Evolutionary conservation across 2,113 vertebrate genomes (phyloP), one percentile per base, ranked within the genome.

Genomic region (Axis porcinus): DNA sequence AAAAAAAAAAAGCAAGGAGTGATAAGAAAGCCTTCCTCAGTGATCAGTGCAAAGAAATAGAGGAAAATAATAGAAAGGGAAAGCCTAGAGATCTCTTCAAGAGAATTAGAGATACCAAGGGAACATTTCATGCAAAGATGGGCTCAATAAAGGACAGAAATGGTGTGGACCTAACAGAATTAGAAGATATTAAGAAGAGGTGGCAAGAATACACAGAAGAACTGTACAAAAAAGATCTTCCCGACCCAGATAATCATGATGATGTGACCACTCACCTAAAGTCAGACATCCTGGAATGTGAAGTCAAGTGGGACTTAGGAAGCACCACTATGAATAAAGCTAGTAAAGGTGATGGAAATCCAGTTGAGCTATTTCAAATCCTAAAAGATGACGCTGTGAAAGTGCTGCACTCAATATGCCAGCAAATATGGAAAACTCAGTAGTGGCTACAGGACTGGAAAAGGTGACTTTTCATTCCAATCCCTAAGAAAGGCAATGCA

Each of bases 181-280:
- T 15, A 64, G 62, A 64, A 33, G 30, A 64, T 64, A 64, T 8
- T 64, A 64, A 33, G 30, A 64, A 64, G 7, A 64, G 62, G 15
- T n/a, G 62, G 30, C 7, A 17, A 64, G 62, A 64, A 64, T 17
- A 64, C 30, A 33, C 7, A 16, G 62, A n/a, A 64, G 62, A 64
- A 33, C 6, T n/a, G 15, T 64, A 64, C 30, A 64, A 17, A 64
- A 33, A 33, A n/a, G 30, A 64, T 8, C 15, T n/a, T 64, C 62
- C n/a, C 0, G 3, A n/a, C 30, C 62, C 30, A 7, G 30, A n/a
- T n/a, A 64, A 64, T 64, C 62, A 64, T 2, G 15, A n/a, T n/a
- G 15, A 3, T 64, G 15, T 64, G 62, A 64, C 4, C 62, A 64
- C 15, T n/a, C 14, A 4, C 7, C 62, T 17, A n/a, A 15, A 64